Base-by-base conservation (phyloP, 1,140 invertebrate species). In the Sinella curviseta region DNA sequence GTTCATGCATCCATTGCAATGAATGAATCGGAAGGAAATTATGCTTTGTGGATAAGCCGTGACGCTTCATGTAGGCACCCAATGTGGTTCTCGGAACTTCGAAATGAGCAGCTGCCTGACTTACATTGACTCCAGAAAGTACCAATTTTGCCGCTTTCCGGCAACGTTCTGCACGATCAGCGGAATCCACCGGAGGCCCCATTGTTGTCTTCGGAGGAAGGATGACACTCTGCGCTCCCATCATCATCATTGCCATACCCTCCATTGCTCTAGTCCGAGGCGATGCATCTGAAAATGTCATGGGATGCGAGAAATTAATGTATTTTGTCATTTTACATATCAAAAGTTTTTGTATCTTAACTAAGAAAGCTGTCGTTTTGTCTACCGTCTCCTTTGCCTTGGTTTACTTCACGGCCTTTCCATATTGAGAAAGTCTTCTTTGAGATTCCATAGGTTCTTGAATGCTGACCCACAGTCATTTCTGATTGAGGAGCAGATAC, bases 41-140 rank as follows among this genome's bases (percentile, higher is more conserved):
- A 17, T 78, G 60, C 54, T 82, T 82, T 28, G 80, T 35, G 67
- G 80, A 70, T 1, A 84, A 67, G 0, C 83, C 83, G 34, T 77
- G 79, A 57, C 81, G 35, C 48, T 84, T 84, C 81, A 84, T 82
- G 55, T 84, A 84, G 34, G 83, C 83, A 73, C 83, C 82, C 3
- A 84, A 39, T 34, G 83, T 84, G 2, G 83, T 84, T 54, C 83
- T 35, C 1, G 81, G 81, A 78, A 84, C 81, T 26, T 82, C 83
- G 73, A 60, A 84, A 39, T 81, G 80, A 8, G 81, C 83, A 28
- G 83, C 81, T 17, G 81, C 81, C 30, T 84, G 81, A 28, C 83
- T 74, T n/a, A 84, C 83, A 12, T 81, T 84, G 26, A 81, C 78
- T 20, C 83, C 83, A 48, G 80, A 82, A 14, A 84, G 24, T 20